Base-by-base conservation (phyloP, 2,113 vertebrate genomes). In the Bothrops jararaca region DNA sequence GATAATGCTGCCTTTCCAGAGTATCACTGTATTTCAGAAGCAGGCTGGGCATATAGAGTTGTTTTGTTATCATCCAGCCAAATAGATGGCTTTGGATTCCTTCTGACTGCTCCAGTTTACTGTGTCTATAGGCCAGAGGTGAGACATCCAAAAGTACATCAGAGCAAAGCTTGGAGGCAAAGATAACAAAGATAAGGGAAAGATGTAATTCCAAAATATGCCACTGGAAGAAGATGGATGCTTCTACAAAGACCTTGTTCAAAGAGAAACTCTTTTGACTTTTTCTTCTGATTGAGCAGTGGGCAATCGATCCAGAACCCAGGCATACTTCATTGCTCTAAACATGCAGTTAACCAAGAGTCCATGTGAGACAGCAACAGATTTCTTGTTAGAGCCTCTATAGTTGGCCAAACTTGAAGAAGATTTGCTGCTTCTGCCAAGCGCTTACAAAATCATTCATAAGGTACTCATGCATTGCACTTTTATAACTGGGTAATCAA, bases 1-100 rank as follows among this genome's bases (percentile, higher is more conserved):
- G n/a, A 69, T 10, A 90, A 6, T 56, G n/a, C 5, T 88, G 18
- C 1, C 54, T 23, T 95, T 95, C 34, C 90, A 94, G 4, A 50
- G 2, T 90, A 54, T 13, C 24, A 48, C 54, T 24, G 24, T 60
- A 11, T 87, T 45, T 22, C 7, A 54, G 69, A 39, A 22, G 29
- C 24, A 15, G 29, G 10, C 3, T 45, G 52, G 5, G 29, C 45
- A 29, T 45, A 86, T 58, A 39, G 15, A 57, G 20, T 3, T 86
- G 34, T 8, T 50, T 18, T 20, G 34, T 48, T 23, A 1, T 12
- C 24, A 45, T 20, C 29, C 53, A 58, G 18, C 15, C 22, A 58
- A 58, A 48, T 39, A 91, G 5, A 60, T 86, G 24, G 20, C 22
- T 22, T 39, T 22, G 4, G 34, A 18, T 57, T 4, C 56, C 2